phyloP scores from a whole-genome alignment of 2,797 vertebrate genomes.

The Rhinichthys osculus region DNA sequence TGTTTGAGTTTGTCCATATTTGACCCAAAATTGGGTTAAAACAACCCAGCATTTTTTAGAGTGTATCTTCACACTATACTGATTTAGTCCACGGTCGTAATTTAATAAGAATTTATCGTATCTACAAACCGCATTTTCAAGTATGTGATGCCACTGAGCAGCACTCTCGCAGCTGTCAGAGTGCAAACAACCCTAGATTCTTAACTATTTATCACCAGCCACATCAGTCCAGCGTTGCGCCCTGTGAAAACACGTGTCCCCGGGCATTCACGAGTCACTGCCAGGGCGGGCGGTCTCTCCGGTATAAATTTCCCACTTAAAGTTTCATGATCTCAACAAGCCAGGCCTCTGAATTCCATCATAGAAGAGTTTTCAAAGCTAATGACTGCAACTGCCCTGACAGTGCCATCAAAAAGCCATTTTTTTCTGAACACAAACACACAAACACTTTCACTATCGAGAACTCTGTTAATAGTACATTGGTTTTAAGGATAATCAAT shows the following conservation, averaged over 20 bases:
- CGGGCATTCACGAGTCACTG: slow-evolving; percentile 73
- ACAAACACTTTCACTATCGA: slow-evolving; percentile 69
- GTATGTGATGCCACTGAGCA: slow-evolving; percentile 44
- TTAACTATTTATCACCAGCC: slow-evolving; percentile 86
- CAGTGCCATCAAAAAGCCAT: slow-evolving; percentile 82
- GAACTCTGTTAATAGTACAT: slow-evolving; percentile 81
- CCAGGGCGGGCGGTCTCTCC: slow-evolving; percentile 78
- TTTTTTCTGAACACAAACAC: slow-evolving; percentile 81
- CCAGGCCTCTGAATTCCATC: slow-evolving; percentile 84
- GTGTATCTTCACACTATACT: neutral
- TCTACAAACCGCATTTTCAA: slow-evolving; percentile 53
- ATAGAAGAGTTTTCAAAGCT: slow-evolving; percentile 84
- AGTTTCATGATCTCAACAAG: slow-evolving; percentile 93
- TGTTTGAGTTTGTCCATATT: too few relatives aligned
- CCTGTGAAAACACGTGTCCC: slow-evolving; percentile 81
- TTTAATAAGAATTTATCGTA: neutral
- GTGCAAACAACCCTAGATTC: slow-evolving; percentile 77
- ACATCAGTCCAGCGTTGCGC: slow-evolving; percentile 81
- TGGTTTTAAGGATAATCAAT: slow-evolving; percentile 86
- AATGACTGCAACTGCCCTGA: slow-evolving; percentile 84
- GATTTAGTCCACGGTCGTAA: slow-evolving; percentile 11
- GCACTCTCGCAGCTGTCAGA: slow-evolving; percentile 61
- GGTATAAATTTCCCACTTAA: slow-evolving; percentile 89
- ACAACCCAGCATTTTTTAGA: too few relatives aligned
- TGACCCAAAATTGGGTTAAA: too few relatives aligned